A percentile compares a stretch with the other conserved stretches of the same genome.
Evolutionary conservation across 2,888 invertebrate genomes (phyloP).

Genomic region (Drosophila algonquin): DNA sequence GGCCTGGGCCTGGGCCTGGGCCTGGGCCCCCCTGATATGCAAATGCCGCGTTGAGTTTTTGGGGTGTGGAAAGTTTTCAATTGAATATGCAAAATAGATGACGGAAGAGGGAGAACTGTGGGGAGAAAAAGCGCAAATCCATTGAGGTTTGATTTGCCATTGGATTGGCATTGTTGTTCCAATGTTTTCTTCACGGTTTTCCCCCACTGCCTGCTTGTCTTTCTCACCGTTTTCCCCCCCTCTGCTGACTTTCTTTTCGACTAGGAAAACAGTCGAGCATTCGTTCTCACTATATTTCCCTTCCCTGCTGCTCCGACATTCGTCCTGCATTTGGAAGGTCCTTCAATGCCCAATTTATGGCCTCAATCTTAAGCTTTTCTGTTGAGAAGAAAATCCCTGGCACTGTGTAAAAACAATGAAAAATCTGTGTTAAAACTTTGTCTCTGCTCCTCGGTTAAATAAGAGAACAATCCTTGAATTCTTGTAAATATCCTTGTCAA

Average conservation of each 20-base stretch:
- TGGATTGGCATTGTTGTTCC: constrained; percentile 17
- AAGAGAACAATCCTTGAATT: not conserved
- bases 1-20: not conserved
- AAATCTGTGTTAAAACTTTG: not conserved
- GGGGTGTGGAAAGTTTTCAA: constrained; percentile 49
- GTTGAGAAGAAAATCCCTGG: not conserved
- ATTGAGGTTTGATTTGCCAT: constrained; percentile 29
- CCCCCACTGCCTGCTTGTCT: not conserved
- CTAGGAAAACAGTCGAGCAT: too few species aligned
- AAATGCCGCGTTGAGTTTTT: constrained; percentile 27
- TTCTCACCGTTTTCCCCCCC: not conserved
- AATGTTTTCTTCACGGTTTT: not conserved
- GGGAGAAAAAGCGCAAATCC: not conserved
- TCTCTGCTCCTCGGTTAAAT: too few species aligned
- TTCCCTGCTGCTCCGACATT: not conserved
- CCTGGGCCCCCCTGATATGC: constrained; percentile 18
- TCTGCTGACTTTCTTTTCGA: not conserved
- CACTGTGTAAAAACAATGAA: not conserved
- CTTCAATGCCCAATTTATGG: constrained; percentile 16
- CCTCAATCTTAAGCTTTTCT: not conserved
- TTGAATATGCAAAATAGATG: constrained; percentile 46
- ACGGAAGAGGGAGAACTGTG: too few species aligned
- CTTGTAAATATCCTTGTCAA: not conserved
- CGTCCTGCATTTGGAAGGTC: not conserved
- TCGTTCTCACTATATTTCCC: too few species aligned